phyloP scores from a whole-genome alignment of 1,140 invertebrate genomes.

The Micrasema minimum region DNA sequence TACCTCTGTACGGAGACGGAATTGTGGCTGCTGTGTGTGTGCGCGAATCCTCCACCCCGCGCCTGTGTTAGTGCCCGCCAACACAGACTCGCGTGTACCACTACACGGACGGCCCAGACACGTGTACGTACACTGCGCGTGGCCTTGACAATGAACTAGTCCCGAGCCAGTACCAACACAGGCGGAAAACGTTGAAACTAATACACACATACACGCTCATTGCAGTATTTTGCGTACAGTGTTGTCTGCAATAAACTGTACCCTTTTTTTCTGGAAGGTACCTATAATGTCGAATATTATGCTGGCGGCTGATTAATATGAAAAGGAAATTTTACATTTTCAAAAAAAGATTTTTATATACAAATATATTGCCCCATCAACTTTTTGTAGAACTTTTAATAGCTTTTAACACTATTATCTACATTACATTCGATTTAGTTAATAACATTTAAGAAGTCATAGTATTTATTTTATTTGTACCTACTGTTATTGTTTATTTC shows the following conservation, averaged over 20 bases:
- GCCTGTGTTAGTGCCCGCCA: slow-evolving; percentile 9
- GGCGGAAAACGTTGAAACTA: neutral
- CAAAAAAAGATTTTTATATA: neutral
- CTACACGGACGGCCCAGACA: slow-evolving; percentile 9
- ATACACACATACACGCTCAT: slow-evolving; percentile 23
- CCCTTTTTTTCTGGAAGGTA: neutral
- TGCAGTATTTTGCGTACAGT: slow-evolving; percentile 1
- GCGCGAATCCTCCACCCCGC: neutral
- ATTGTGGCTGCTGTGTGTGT: neutral
- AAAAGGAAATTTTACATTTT: slow-evolving; percentile 8
- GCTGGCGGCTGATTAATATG: neutral
- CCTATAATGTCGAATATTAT: neutral
- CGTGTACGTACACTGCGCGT: slow-evolving; percentile 24
- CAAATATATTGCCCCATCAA: no score
- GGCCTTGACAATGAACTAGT: slow-evolving; percentile 52
- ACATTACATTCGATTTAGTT: no score
- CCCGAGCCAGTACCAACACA: slow-evolving; percentile 17
- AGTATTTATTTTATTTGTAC: no score
- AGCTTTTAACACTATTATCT: no score
- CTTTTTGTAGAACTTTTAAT: no score
- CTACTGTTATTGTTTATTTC: no score
- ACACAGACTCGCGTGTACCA: slow-evolving; percentile 5
- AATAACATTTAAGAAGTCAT: no score
- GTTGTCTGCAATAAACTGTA: slow-evolving; percentile 4
- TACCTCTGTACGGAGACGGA: neutral